Base-by-base conservation (phyloP, 2,113 vertebrate genomes). In the Lycocorax pyrrhopterus region DNA sequence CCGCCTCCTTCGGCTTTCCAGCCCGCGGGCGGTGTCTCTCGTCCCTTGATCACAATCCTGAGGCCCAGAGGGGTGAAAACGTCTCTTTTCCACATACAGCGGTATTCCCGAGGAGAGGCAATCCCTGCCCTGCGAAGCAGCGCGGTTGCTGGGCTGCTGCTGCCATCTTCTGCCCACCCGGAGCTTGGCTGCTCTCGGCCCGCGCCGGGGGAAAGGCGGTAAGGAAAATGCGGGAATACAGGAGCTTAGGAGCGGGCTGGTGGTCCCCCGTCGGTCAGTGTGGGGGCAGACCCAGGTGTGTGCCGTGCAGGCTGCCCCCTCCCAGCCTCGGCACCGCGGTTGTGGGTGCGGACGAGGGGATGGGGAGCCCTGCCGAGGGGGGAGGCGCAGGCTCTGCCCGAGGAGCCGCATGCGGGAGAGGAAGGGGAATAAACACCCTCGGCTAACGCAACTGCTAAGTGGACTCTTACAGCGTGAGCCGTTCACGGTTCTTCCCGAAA, bases 121-220 rank as follows among this genome's bases (percentile, higher is more conserved):
- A 33, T 8, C 20, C 39, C 21, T 3, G 2, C 2, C 19, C 3
- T 2, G 13, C 1, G 13, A 18, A 52, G 71, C 64, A 7, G 16
- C 23, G 56, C 68, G 18, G 47, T 89, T 75, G 19, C 75, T 47
- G 90, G 51, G 76, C 93, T 84, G 79, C 46, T 96, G 94, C 90
- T 96, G 96, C 96, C 96, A 97, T 74, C 96, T 96, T 9, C 96
- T 95, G 96, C 21, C 69, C 64, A 16, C 4, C 43, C 2, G 13
- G 23, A 27, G 39, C 58, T 84, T 75, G 55, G 90, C 94, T 72
- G 60, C 83, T 13, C 6, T 2, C 39, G 15, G 5, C 49, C n/a
- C n/a, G n/a, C n/a, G n/a, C n/a, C n/a, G n/a, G n/a, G 32, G 46
- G 15, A 13, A 95, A 58, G 82, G n/a, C 30, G 47, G 43, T 1